Conservation (phyloP, 2,888 invertebrate species). For the Sympetrum striolatum region DNA sequence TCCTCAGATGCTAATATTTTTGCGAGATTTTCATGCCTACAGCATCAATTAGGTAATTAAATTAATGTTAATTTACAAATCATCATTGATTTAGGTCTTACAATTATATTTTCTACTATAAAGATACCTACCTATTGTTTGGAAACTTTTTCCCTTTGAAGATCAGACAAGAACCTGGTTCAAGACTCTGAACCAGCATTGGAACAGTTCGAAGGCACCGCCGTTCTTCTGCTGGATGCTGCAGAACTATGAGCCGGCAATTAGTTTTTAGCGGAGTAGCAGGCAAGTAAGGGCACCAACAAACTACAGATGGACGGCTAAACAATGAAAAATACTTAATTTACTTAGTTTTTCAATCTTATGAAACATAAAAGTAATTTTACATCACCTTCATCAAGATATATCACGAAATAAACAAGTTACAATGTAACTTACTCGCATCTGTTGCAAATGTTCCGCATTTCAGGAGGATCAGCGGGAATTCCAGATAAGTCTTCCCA, state of each 20-base stretch:
- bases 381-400: neutral
- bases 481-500: slow-evolving; percentile 78
- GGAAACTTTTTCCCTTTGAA: slow-evolving; percentile 87
- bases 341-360: neutral
- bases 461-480: slow-evolving; percentile 77
- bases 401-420: neutral
- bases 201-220: slow-evolving; percentile 87
- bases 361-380: slow-evolving; percentile 22
- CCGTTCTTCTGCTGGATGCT: slow-evolving; percentile 93
- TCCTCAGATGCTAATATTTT: slow-evolving; percentile 71
- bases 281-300: slow-evolving; percentile 88
- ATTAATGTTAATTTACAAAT: neutral
- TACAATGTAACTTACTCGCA: slow-evolving; percentile 70
- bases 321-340: slow-evolving; percentile 51
- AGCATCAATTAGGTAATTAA: neutral
- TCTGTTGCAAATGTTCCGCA: slow-evolving; percentile 72
- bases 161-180: slow-evolving; percentile 76
- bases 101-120: neutral
- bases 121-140: slow-evolving; percentile 63
- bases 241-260: slow-evolving; percentile 80
- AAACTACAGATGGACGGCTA: slow-evolving; percentile 85
- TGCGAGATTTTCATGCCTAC: slow-evolving; percentile 65
- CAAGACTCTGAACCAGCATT: slow-evolving; percentile 82
- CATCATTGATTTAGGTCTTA: neutral
- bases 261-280: slow-evolving; percentile 70